Percentiles rank a stretch among this genome's conserved stretches.
phyloP scores from a whole-genome alignment of 2,113 vertebrate genomes.

The Tiliqua scincoides region DNA sequence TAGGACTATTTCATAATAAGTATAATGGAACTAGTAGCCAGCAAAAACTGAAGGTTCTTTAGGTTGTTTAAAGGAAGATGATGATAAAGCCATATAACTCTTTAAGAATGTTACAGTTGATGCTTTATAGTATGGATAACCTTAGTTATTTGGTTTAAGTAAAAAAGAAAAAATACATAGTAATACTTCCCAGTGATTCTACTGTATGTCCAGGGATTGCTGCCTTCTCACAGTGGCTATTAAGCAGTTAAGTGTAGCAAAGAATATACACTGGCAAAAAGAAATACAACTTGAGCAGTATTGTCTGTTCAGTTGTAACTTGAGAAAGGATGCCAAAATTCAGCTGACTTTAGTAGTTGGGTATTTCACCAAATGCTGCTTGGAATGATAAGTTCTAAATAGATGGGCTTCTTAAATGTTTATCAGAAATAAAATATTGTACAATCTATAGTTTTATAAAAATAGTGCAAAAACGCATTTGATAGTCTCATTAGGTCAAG shows the following conservation, averaged over 20 bases:
- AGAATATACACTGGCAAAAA: slow-evolving; percentile 44
- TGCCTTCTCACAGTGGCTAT: slow-evolving; percentile 18
- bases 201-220: background rate
- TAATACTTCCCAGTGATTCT: background rate
- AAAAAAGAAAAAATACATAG: background rate
- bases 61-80: background rate
- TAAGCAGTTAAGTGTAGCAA: background rate
- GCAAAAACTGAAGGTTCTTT: background rate
- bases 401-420: background rate
- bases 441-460: slow-evolving; percentile 65
- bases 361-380: slow-evolving; percentile 43
- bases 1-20: background rate
- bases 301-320: slow-evolving; percentile 40
- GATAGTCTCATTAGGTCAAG: slow-evolving; percentile 73
- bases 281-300: slow-evolving; percentile 47
- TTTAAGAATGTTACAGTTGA: too few species aligned
- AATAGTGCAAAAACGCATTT: slow-evolving; percentile 83
- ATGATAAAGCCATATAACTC: background rate
- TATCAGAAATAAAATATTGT: slow-evolving; percentile 30
- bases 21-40: background rate
- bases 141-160: background rate
- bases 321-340: slow-evolving; percentile 42
- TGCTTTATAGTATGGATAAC: background rate
- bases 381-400: background rate
- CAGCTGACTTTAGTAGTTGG: slow-evolving; percentile 45